Percentiles rank a stretch among this genome's conserved stretches.
Evolutionary conservation across 2,797 vertebrate genomes (phyloP).

Genomic region (Peromyscus nudipes): DNA sequence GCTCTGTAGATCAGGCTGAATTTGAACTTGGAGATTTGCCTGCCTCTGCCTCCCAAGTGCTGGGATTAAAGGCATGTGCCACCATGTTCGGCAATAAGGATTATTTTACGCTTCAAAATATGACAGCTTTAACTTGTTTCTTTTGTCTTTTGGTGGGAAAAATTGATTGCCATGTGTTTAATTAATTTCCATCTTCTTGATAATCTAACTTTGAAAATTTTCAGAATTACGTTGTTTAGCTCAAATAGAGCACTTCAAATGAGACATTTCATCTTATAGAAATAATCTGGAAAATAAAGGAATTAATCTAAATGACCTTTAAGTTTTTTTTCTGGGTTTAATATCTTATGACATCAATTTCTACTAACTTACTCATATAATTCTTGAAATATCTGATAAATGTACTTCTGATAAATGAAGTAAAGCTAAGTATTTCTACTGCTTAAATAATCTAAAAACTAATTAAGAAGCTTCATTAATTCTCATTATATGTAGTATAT

Average conservation of each 20-base stretch:
- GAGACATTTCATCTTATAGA: neutral
- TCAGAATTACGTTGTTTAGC: slow-evolving; percentile 29
- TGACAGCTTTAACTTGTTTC: slow-evolving; percentile 32
- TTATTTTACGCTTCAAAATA: slow-evolving; percentile 47
- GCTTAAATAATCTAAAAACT: neutral
- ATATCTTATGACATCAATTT: slow-evolving; percentile 1
- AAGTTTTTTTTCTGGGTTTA: slow-evolving; percentile 6
- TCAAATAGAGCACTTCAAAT: slow-evolving; percentile 20
- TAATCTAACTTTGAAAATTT: slow-evolving; percentile 57
- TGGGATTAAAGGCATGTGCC: neutral
- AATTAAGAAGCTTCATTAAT: slow-evolving; percentile 20
- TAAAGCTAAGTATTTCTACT: neutral
- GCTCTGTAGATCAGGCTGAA: neutral
- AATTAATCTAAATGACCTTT: slow-evolving; percentile 17
- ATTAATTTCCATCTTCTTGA: neutral
- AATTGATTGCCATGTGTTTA: neutral
- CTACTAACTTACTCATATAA: neutral
- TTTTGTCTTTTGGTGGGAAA: slow-evolving; percentile 52
- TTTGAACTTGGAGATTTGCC: neutral
- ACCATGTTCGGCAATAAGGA: neutral
- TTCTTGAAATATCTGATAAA: slow-evolving; percentile 39
- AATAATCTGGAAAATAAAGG: slow-evolving; percentile 25
- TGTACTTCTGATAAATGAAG: neutral
- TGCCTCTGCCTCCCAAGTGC: neutral
- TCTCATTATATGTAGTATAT: neutral